Evolutionary conservation across 2,797 vertebrate species (phyloP), one percentile per base, ranked within the genome.

Genomic region (Malacoraja senta): DNA sequence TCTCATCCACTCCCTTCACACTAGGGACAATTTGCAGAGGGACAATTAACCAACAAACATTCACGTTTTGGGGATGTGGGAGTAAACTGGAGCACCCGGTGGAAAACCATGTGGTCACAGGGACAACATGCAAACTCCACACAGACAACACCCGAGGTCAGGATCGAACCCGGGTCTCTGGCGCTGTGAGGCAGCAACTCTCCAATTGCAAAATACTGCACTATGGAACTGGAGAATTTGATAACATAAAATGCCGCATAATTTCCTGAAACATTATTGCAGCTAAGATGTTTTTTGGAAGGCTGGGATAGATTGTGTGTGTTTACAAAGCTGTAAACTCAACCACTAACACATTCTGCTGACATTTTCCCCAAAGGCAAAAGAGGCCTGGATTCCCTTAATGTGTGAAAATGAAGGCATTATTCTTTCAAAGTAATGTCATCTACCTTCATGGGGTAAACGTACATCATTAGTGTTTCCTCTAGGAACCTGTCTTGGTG

Each of bases 301-400:
- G 38, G 24, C 53, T 76, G 90, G 21, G 12, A 74, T 26, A 65
- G 32, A 38, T 95, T 95, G 95, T 95, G 96, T 29, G 94, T 94
- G 94, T 95, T 96, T 94, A 93, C 94, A 94, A 95, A 94, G 94
- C 94, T 94, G 94, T 95, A 95, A 96, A 95, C 94, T 94, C 95
- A 93, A 92, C 95, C 95, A 93, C 94, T 83, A 84, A 93, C 94
- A 94, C 94, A 95, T 94, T 94, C 94, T 96, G 95, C 95, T 95
- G 94, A 94, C 94, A 95, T 94, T 72, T 95, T 95, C 44, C 94
- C 95, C 76, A 95, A 94, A 94, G 95, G 94, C 93, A 94, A 93
- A 61, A 94, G 3, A 81, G 81, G 72, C 94, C 35, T 38, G 24
- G 21, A 71, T 44, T 91, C 29, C 17, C 4, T 76, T 76, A 74